phyloP scores from a whole-genome alignment of 2,797 vertebrate species.

The Taenioides sp. region DNA sequence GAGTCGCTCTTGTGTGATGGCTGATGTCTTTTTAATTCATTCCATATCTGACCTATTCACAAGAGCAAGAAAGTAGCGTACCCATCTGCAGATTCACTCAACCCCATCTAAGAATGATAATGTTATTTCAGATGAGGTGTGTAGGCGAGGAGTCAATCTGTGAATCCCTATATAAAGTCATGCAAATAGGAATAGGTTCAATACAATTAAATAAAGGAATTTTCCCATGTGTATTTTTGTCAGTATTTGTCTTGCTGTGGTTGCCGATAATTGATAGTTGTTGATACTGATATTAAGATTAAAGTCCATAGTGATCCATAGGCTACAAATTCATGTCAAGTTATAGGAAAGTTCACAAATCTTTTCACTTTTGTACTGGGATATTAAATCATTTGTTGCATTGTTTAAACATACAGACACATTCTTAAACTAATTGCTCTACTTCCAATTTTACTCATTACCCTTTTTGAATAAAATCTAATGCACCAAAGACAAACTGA shows the following conservation, averaged over 20 bases:
- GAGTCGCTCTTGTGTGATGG: conserved; percentile 42
- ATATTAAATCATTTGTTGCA: neutral
- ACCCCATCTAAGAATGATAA: conserved; percentile 63
- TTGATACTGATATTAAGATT: neutral
- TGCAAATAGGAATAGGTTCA: conserved; percentile 14
- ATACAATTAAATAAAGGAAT: neutral
- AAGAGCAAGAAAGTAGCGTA: conserved; percentile 36
- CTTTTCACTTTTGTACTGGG: neutral
- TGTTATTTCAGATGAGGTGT: conserved; percentile 57
- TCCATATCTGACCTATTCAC: conserved; percentile 56
- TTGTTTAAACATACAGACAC: neutral
- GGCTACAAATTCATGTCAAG: neutral
- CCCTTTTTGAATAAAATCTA: too few relatives aligned
- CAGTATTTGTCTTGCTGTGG: neutral
- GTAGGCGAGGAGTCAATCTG: conserved; percentile 54
- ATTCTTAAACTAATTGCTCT: neutral
- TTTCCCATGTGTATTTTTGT: neutral
- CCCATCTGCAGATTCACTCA: conserved; percentile 51
- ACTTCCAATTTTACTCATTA: too few relatives aligned
- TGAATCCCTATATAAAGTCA: conserved; percentile 40
- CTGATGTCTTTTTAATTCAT: conserved; percentile 65
- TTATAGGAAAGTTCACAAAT: neutral
- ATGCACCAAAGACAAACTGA: too few relatives aligned
- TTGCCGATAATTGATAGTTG: neutral
- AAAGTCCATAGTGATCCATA: neutral